Evolutionary conservation across 2,888 invertebrate species (phyloP).

Genomic region (Pandemis cinnamomeana): DNA sequence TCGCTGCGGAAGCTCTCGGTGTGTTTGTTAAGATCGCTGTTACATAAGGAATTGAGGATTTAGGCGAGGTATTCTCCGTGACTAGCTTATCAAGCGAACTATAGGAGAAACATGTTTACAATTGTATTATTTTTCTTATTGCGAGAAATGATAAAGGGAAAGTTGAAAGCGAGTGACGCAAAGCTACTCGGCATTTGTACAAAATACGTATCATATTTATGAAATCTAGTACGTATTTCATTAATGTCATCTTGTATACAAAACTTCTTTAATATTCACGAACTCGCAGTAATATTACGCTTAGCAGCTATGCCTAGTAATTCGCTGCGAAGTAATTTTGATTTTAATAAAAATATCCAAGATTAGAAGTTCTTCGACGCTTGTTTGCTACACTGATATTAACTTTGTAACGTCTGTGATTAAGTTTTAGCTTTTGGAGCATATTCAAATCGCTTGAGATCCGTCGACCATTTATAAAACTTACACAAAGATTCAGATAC

Average conservation of each 20-base stretch:
- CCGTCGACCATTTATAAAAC: no score
- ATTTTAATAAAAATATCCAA: not conserved
- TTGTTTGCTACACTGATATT: not conserved
- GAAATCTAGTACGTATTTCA: not conserved
- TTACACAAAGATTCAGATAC: no score
- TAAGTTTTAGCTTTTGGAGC: not conserved
- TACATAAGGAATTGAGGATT: constrained; percentile 11
- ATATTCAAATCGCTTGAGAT: no score
- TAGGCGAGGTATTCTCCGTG: constrained; percentile 21
- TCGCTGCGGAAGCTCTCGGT: constrained; percentile 9
- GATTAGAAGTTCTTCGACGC: not conserved
- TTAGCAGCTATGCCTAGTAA: not conserved
- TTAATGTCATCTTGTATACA: not conserved
- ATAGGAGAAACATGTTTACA: constrained; percentile 7
- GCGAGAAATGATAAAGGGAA: not conserved
- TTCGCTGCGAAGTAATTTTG: not conserved
- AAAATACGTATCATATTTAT: not conserved
- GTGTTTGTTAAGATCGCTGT: constrained; percentile 16
- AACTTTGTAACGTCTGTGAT: not conserved
- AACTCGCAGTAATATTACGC: not conserved
- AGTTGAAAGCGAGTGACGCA: not conserved
- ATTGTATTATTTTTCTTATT: not conserved
- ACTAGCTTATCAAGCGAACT: constrained; percentile 19
- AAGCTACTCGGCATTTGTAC: not conserved
- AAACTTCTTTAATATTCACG: not conserved